These are phyloP conservation scores for Pelodytes ibericus DNA, from an alignment of 2,797 vertebrate genomes.

Conservation along the genomic window DNA sequence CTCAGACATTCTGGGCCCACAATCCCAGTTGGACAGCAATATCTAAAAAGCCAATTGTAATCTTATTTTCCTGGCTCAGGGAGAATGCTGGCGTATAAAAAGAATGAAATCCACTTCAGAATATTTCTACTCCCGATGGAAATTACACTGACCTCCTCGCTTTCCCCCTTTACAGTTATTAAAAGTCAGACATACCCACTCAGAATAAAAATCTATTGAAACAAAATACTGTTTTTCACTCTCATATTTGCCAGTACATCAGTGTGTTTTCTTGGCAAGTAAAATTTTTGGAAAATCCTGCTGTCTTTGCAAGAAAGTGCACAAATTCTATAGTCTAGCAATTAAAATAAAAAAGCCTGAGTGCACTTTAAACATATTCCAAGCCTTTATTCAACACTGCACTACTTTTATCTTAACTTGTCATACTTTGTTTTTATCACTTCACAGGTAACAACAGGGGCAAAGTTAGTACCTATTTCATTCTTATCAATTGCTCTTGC, in stretches of 20 bases:
- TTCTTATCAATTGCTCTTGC: slow-evolving; percentile 66
- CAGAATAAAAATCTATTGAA: neutral
- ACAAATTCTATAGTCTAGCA: neutral
- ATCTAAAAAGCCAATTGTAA: slow-evolving; percentile 29
- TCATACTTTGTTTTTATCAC: slow-evolving; percentile 59
- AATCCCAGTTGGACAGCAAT: slow-evolving; percentile 23
- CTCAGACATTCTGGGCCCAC: slow-evolving; percentile 29
- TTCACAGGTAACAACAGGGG: slow-evolving; percentile 80
- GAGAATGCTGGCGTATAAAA: slow-evolving; percentile 2
- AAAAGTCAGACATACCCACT: slow-evolving; percentile 2
- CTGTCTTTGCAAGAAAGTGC: neutral
- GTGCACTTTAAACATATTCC: slow-evolving; percentile 17
- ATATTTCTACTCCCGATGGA: neutral
- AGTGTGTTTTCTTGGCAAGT: too few relatives aligned
- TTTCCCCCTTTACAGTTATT: neutral
- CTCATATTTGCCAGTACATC: too few relatives aligned
- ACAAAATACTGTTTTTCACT: too few relatives aligned
- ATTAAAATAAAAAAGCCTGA: neutral
- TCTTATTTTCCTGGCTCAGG: slow-evolving; percentile 42
- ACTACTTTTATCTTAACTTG: slow-evolving; percentile 2
- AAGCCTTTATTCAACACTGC: neutral
- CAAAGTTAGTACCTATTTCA: slow-evolving; percentile 86
- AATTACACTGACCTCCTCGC: slow-evolving; percentile 1
- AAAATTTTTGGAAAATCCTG: neutral
- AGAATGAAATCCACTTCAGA: neutral